A percentile compares a stretch with the other conserved stretches of the same genome.
Evolutionary conservation across 2,888 invertebrate genomes (phyloP).

Genomic region (Ophioninae sp.): DNA sequence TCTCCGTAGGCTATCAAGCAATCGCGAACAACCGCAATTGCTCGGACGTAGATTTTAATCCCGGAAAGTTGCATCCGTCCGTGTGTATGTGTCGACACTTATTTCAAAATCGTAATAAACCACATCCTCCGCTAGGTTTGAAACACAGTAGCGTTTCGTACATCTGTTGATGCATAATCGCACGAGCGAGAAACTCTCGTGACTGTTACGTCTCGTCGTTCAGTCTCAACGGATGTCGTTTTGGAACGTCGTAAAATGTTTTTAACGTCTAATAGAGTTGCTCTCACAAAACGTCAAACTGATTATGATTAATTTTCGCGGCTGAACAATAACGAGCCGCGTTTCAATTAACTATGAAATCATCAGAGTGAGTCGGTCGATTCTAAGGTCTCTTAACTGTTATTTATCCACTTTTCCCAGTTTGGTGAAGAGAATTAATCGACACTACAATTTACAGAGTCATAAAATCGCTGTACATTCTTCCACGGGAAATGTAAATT

Average conservation of each 20-base stretch:
- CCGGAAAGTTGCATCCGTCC: constrained; percentile 28
- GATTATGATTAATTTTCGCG: constrained; percentile 8
- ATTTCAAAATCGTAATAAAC: constrained; percentile 37
- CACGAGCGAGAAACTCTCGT: not conserved
- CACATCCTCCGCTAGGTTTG: constrained; percentile 15
- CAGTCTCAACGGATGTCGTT: constrained; percentile 20
- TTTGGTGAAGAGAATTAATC: constrained; percentile 47
- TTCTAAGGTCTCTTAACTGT: constrained; percentile 32
- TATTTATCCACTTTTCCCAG: constrained; percentile 19
- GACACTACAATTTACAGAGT: constrained; percentile 38
- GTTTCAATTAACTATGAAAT: constrained; percentile 52
- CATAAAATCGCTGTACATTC: constrained; percentile 29
- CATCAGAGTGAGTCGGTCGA: constrained; percentile 30
- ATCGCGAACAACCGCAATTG: constrained; percentile 49
- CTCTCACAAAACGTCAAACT: constrained; percentile 35
- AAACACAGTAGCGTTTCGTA: constrained; percentile 8
- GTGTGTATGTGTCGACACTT: constrained; percentile 25
- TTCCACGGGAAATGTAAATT: constrained; percentile 30
- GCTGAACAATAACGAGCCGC: constrained; percentile 16
- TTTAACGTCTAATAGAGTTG: not conserved
- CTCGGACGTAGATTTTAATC: constrained; percentile 52
- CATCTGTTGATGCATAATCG: constrained; percentile 30
- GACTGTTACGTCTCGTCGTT: constrained; percentile 15
- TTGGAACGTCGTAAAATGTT: not conserved
- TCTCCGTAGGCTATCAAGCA: constrained; percentile 38